Base-by-base conservation (phyloP, 2,797 vertebrate species). In the Lutjanus argentimaculatus region DNA sequence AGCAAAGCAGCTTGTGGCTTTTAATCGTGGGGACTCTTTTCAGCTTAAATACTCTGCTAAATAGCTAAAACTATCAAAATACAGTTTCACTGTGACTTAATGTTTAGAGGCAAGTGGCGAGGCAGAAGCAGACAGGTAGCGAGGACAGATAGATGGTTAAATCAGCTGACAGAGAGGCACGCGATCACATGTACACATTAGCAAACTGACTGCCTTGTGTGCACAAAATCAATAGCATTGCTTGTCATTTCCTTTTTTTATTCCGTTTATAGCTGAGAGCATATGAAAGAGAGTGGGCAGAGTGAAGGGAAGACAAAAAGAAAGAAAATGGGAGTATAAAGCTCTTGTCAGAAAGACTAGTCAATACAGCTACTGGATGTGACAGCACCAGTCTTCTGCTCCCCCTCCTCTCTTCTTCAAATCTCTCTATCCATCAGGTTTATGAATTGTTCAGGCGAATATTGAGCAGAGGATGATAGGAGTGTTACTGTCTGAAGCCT, bases 401-500 rank as follows among this genome's bases (percentile, higher is more conserved):
- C 48, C 17, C 9, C 51, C 25, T 51, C n/a, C 63, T 55, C 64
- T 45, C 45, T 21, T 64, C 76, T 69, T 69, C 56, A 80, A 70
- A 67, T 81, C 83, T 63, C 58, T 67, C 75, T 55, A 77, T 80
- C 72, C 58, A 80, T 87, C 76, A 86, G 42, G 3, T 75, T 77
- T 72, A 87, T 85, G 57, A 89, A 87, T 82, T 81, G 80, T 67
- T 85, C 64, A 67, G 68, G 57, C 61, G 71, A 63, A 71, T 78
- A 76, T 75, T 79, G 81, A 88, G 83, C 43, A 49, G 67, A 61
- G 72, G 72, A 80, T 71, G 81, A 85, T 85, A 72, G 80, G 72
- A 79, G 22, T 72, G 78, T 74, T 83, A 80, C 82, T 73, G 81
- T 82, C 79, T 85, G 64, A 84, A 66, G 88, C 80, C 82, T 85